Base-by-base conservation (phyloP, 2,888 invertebrate species). In the Chaitophorus viminalis region DNA sequence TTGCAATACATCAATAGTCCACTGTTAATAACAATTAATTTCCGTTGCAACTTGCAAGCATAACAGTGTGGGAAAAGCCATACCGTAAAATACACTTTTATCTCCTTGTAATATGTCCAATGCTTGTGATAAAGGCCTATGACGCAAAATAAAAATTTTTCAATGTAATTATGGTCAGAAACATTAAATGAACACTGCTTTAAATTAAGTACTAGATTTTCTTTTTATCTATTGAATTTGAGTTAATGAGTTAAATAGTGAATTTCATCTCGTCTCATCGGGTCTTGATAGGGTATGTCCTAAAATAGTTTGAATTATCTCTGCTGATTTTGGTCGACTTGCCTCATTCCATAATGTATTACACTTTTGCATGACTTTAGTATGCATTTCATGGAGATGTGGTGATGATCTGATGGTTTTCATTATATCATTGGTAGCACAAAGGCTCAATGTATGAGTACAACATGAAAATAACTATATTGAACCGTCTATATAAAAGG, bases 61-160 rank as follows among this genome's bases (percentile, higher is more conserved):
- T n/a, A n/a, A n/a, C n/a, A n/a, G n/a, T n/a, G n/a, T n/a, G n/a
- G n/a, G n/a, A n/a, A n/a, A n/a, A n/a, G n/a, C n/a, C n/a, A n/a
- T n/a, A n/a, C n/a, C n/a, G n/a, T n/a, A n/a, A n/a, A n/a, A n/a
- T n/a, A n/a, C n/a, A n/a, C n/a, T 77, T 77, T 85, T n/a, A n/a
- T n/a, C n/a, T n/a, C n/a, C n/a, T n/a, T n/a, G n/a, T n/a, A n/a
- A n/a, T n/a, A n/a, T n/a, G 52, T 82, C 89, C 76, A 88, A 21
- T 39, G 88, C 86, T 33, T 81, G 54, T 60, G 82, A 76, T 79
- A 86, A 81, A 52, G 86, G 88, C 70, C 46, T 60, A 52, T n/a
- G n/a, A 82, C 54, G 70, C 86, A 88, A 85, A 70, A 77, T 25
- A 88, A 74, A 79, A 77, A 77, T 60, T 89, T 78, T 39, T 86